Evolutionary conservation across 2,797 vertebrate species (phyloP).

Genomic region (Channa striata): DNA sequence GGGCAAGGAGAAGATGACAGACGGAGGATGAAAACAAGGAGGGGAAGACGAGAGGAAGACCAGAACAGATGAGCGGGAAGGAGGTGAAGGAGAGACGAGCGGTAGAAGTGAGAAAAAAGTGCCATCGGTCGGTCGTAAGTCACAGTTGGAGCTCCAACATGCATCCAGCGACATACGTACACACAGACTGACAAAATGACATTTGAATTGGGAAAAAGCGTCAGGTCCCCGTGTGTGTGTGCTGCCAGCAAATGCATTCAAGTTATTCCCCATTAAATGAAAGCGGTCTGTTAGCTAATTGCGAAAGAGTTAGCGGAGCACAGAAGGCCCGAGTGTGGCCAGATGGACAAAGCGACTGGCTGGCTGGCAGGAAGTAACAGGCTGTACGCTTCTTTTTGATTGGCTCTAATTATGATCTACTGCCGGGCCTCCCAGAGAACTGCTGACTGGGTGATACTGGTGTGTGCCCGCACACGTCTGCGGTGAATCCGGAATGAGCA

Average conservation of each 20-base stretch:
- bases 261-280: conserved; percentile 57
- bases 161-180: not conserved
- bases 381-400: conserved; percentile 76
- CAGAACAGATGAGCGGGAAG: conserved; percentile 5
- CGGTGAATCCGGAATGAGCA: conserved; percentile 27
- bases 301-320: conserved; percentile 61
- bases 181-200: not conserved
- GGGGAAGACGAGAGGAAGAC: conserved; percentile 2
- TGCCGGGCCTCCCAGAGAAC: conserved; percentile 63
- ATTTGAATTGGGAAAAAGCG: conserved; percentile 10
- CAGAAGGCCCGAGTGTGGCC: conserved; percentile 62
- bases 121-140: conserved; percentile 8
- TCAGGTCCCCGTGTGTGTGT: conserved; percentile 17
- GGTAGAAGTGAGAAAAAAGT: conserved; percentile 21
- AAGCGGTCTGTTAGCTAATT: conserved; percentile 59
- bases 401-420: conserved; percentile 82
- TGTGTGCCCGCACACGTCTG: conserved; percentile 19
- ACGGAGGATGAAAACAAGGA: conserved; percentile 34
- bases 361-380: conserved; percentile 77
- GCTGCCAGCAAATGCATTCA: conserved; percentile 39
- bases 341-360: conserved; percentile 76
- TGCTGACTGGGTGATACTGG: conserved; percentile 63
- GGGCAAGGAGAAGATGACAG: conserved; percentile 27
- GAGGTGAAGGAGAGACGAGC: not conserved
- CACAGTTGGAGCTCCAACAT: conserved; percentile 2